Base-by-base conservation (phyloP, 2,113 vertebrate species). In the Cyanocitta stelleri region DNA sequence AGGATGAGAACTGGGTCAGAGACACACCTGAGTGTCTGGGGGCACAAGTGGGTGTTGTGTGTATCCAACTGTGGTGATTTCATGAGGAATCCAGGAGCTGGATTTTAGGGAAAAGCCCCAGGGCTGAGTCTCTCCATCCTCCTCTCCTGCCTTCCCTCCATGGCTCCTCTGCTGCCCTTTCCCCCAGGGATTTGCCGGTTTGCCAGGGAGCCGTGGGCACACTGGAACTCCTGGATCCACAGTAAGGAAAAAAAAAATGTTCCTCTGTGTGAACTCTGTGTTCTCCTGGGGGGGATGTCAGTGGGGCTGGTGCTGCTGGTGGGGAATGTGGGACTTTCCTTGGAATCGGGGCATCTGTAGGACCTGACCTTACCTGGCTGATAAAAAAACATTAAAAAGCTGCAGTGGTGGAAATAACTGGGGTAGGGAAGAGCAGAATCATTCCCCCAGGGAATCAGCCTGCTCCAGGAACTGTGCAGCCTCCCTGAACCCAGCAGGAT, bases 131-230 rank as follows among this genome's bases (percentile, higher is more conserved):
- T 44, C 32, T 35, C 80, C 67, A 41, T 26, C n/a, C 39, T 78
- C 51, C 43, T 82, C 26, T 71, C 19, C 69, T 79, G 29, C 35
- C 20, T 44, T 21, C 37, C 33, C 19, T 67, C 32, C 48, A 44
- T 37, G 1, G 1, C 30, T 85, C 30, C 24, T 41, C 35, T 49
- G 44, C 56, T 91, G 27, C 73, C 44, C 27, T 90, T 56, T 24
- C 64, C 41, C 69, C 4, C 69, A 99, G 99, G 99, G 99, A 54
- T 97, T 97, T 85, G 83, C 90, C 5, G 99, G 99, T 43, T 87
- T 97, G 61, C 78, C 93, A 29, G 99, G 98, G 24, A 93, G 95
- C n/a, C 93, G 61, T 24, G 99, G 98, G 71, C 87, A 96, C 1
- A 30, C 97, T 3, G 99, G 99, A 59, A 77, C 94, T 30, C 90